Evolutionary conservation across 1,140 invertebrate genomes (phyloP), one percentile per base, ranked within the genome.

Genomic region (Dinoponera quadriceps): DNA sequence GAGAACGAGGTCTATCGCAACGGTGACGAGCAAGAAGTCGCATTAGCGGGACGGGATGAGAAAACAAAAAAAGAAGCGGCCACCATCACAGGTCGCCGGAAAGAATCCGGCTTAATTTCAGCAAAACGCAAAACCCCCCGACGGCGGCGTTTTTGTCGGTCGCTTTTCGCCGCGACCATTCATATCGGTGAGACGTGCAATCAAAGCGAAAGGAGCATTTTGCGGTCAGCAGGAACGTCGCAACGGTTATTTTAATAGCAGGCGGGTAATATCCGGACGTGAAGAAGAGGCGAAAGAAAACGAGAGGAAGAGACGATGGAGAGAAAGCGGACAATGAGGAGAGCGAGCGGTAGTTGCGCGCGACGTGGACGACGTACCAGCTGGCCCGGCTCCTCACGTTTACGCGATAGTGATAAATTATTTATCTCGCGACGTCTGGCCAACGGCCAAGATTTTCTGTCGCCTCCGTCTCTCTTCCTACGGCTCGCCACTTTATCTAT

Each of bases 351-450:
- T 69, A 69, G 73, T 63, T 48, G 84, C 4, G 65, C 63, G 74
- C 63, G 74, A 66, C 4, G 80, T 68, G 84, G 9, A 60, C 38
- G 57, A 27, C 7, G 33, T 7, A 89, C 87, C 90, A 91, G 91
- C 90, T 91, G 90, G 87, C 68, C 38, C 9, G 66, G 51, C 71
- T 75, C 51, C 75, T 88, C 87, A 71, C 83, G 89, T 90, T 90
- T 91, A 91, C 86, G 85, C 84, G 88, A 91, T 87, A 69, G 85
- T 89, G 90, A 93, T 93, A 92, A 92, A 93, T 93, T 89, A 91
- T 92, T 92, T 91, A 91, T 91, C 87, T 62, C 78, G 87, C 87
- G 86, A 88, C 88, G 90, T 90, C 83, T 93, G 92, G 92, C 91
- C 60, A 66, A 49, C 62, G 55, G 85, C 92, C 92, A 93, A 90